Evolutionary conservation across 2,113 vertebrate genomes (phyloP), one percentile per base, ranked within the genome.

Genomic region (Mormoops blainvillei): DNA sequence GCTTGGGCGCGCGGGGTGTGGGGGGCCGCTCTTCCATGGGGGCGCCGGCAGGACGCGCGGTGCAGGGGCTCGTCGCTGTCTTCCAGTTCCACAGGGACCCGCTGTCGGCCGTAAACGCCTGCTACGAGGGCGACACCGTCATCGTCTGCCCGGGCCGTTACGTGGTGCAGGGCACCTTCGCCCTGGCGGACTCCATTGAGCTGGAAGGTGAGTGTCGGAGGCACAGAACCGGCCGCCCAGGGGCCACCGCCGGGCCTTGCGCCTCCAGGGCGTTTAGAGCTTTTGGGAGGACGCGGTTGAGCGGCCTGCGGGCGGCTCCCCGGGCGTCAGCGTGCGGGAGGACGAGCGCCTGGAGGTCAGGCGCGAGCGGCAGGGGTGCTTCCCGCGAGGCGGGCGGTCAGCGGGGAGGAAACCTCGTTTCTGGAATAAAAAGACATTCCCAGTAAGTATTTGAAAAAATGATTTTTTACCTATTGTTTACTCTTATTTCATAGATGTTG

Each of bases 111-210:
- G 95, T 99, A 88, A 98, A 98, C 78, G 98, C 98, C 15, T 99
- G 99, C 94, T 98, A 98, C 5, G 98, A 99, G 89, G 99, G 99
- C 2, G 99, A 99, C 50, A 97, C 90, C 80, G 98, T 99, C 81
- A 98, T 99, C 56, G 94, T 99, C 84, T 99, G 99, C 84, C 99
- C 99, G 3, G 99, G 99, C 28, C 98, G 98, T 96, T 99, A 99
- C 26, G 67, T 96, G 78, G 98, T 99, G 13, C 98, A 98, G 65
- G 98, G 98, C 14, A 89, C 98, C 52, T 98, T 99, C 93, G 98
- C 98, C 95, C 98, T 99, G 58, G 98, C 99, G 54, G 99, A 99
- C 97, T 99, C 99, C 77, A 96, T 99, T 80, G 98, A 98, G 45
- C 50, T 99, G 70, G 99, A 99, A 99, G 99, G 99, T 99, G 97